phyloP scores from a whole-genome alignment of 2,888 invertebrate species.

The Xylota sylvarum region DNA sequence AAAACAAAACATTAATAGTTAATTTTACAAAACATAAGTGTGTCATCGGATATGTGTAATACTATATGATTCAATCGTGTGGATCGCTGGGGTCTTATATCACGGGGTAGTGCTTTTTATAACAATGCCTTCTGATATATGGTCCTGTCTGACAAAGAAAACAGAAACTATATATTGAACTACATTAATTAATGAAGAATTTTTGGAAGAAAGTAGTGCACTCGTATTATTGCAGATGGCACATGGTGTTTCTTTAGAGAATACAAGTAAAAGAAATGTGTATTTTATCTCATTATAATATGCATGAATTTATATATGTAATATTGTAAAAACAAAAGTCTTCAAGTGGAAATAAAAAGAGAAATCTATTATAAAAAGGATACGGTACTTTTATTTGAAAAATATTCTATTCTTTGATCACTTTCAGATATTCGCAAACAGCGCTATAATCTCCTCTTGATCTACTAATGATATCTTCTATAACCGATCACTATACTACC shows the following conservation, averaged over 20 bases:
- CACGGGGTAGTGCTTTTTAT: slow-evolving; percentile 41
- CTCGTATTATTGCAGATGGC: slow-evolving; percentile 46
- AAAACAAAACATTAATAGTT: slow-evolving; percentile 52
- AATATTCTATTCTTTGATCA: no score
- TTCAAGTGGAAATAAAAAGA: slow-evolving; percentile 75
- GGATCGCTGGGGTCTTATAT: slow-evolving; percentile 27
- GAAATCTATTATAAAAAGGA: slow-evolving; percentile 68
- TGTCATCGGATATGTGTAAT: slow-evolving; percentile 56
- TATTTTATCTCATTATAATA: slow-evolving; percentile 76
- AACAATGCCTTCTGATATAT: slow-evolving; percentile 36
- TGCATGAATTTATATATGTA: slow-evolving; percentile 77
- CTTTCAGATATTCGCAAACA: not conserved
- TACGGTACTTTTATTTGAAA: not conserved
- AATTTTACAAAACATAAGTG: slow-evolving; percentile 71
- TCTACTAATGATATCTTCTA: no score
- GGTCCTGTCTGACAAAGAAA: slow-evolving; percentile 5
- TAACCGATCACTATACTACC: no score
- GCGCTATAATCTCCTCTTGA: no score
- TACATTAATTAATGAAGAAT: slow-evolving; percentile 41
- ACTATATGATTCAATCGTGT: slow-evolving; percentile 42
- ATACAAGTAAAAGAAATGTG: slow-evolving; percentile 54
- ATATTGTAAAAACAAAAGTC: slow-evolving; percentile 75
- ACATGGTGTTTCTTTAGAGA: slow-evolving; percentile 67
- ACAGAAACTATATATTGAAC: slow-evolving; percentile 63
- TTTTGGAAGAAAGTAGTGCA: slow-evolving; percentile 34